A percentile compares a stretch with the other conserved stretches of the same genome.
These are phyloP conservation scores for Caenorhabditis panamensis DNA, from an alignment of 2,888 invertebrate genomes.

Conservation along the genomic window DNA sequence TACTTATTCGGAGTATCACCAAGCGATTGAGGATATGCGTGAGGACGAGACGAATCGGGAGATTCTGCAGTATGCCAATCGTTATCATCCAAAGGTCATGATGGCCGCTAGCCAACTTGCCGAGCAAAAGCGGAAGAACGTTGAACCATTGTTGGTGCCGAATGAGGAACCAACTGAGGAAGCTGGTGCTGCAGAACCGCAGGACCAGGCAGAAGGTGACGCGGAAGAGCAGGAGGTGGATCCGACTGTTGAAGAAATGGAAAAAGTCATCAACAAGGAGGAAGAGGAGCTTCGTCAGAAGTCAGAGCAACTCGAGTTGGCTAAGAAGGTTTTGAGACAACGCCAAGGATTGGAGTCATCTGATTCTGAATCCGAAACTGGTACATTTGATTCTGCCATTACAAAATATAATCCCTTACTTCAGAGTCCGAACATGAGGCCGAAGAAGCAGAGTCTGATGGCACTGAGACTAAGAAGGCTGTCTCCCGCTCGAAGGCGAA, in stretches of 20 bases:
- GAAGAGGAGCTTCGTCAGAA: slow-evolving; percentile 7
- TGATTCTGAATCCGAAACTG: slow-evolving; percentile 10
- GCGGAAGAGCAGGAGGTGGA: neutral
- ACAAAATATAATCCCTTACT: neutral
- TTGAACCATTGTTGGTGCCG: neutral
- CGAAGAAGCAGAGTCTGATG: neutral
- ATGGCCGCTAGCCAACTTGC: slow-evolving; percentile 5
- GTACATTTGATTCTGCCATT: neutral
- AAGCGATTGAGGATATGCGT: neutral
- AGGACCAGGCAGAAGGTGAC: slow-evolving; percentile 16
- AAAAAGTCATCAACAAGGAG: neutral
- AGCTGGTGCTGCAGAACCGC: neutral
- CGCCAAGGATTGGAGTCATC: slow-evolving; percentile 8
- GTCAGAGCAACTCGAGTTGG: slow-evolving; percentile 24
- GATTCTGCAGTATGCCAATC: slow-evolving; percentile 11
- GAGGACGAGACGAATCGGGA: slow-evolving; percentile 24
- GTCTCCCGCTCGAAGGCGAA: neutral
- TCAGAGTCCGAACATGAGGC: neutral
- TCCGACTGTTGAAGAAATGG: slow-evolving; percentile 9
- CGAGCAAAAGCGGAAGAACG: neutral
- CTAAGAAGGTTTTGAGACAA: slow-evolving; percentile 18
- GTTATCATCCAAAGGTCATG: slow-evolving; percentile 28
- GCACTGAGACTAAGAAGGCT: neutral
- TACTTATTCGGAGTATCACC: neutral
- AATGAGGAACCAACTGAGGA: neutral